Evolutionary conservation across 2,797 vertebrate genomes (phyloP).

Genomic region (Balearica regulorum): DNA sequence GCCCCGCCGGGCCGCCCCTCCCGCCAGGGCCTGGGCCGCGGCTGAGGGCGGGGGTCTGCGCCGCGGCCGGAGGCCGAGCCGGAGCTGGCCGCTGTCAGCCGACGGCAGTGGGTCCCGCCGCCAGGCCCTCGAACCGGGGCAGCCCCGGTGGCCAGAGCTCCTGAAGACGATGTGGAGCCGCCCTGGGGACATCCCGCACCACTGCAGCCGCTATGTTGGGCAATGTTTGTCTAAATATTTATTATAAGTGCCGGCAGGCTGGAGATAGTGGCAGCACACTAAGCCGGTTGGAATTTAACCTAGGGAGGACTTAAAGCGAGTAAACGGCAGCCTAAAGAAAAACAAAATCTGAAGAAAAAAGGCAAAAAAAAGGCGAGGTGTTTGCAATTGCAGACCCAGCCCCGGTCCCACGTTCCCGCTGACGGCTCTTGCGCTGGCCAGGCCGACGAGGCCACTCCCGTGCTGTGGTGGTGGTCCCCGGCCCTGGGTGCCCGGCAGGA

Average conservation of each 20-base stretch:
- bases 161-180: accelerated
- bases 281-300: not conserved
- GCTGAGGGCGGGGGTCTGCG: not conserved
- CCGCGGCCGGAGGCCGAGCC: too few species aligned
- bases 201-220: not conserved
- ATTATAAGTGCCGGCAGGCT: too few species aligned
- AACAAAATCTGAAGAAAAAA: not conserved
- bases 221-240: not conserved
- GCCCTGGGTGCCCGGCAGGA: too few species aligned
- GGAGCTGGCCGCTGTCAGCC: accelerated
- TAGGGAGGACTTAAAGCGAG: not conserved
- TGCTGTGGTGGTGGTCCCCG: accelerated
- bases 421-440: too few species aligned
- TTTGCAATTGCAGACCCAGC: not conserved
- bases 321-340: not conserved
- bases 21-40: not conserved
- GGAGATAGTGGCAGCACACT: not conserved
- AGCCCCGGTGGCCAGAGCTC: accelerated
- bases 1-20: not conserved
- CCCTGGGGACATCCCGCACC: accelerated
- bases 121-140: accelerated
- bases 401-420: accelerated
- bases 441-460: accelerated
- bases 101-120: accelerated
- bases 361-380: too few species aligned